Conservation (phyloP, 2,113 vertebrate species). For the Bucco capensis region DNA sequence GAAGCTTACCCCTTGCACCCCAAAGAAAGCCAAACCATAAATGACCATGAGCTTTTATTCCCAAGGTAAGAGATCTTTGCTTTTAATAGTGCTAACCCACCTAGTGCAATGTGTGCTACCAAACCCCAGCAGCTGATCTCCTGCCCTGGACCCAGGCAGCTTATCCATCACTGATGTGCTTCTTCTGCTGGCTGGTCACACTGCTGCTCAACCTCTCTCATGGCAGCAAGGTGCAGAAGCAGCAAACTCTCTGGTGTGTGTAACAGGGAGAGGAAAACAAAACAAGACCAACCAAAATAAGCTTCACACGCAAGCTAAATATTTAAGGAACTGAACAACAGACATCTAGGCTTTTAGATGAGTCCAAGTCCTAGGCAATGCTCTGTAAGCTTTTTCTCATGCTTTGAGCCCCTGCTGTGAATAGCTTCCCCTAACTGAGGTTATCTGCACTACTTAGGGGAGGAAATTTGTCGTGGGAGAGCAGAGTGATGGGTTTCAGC, state of each 20-base stretch:
- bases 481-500: background rate
- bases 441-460: background rate
- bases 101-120: background rate
- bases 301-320: background rate
- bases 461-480: background rate
- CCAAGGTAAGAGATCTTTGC: background rate
- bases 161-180: background rate
- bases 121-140: too few species aligned
- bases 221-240: background rate
- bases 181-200: accelerated
- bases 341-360: background rate
- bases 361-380: background rate
- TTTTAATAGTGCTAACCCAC: background rate
- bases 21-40: background rate
- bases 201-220: background rate
- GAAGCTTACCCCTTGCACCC: background rate
- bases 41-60: background rate
- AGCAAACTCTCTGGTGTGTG: background rate
- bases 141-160: background rate
- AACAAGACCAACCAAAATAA: background rate
- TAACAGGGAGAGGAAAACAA: background rate
- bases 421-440: background rate
- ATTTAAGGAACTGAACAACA: background rate
- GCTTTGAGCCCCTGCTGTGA: background rate
- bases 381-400: background rate